phyloP scores from a whole-genome alignment of 2,113 vertebrate genomes.

The Danionella cerebrum region DNA sequence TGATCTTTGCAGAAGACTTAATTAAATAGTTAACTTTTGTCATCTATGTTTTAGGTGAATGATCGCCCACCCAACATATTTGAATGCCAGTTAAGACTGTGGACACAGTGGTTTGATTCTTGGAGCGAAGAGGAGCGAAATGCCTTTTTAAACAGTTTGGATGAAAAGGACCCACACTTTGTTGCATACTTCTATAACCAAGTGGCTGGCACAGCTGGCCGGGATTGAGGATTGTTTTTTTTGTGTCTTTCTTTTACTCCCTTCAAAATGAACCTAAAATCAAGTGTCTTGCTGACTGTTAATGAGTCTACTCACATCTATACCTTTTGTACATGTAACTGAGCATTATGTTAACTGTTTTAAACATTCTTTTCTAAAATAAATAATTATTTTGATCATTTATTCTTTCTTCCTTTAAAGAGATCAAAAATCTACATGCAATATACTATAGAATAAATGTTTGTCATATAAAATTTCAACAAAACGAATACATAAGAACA shows the following conservation, averaged over 20 bases:
- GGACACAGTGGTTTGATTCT: constrained; percentile 85
- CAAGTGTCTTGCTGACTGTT: neutral
- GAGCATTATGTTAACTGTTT: neutral
- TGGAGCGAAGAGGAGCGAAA: constrained; percentile 83
- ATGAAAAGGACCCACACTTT: constrained; percentile 69
- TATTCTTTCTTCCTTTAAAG: too few relatives aligned
- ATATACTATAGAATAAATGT: too few relatives aligned
- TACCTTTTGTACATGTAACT: too few relatives aligned
- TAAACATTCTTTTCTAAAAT: too few relatives aligned
- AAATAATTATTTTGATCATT: too few relatives aligned
- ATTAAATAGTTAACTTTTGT: neutral
- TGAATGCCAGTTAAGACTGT: constrained; percentile 82
- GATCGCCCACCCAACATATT: constrained; percentile 77
- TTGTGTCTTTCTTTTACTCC: neutral
- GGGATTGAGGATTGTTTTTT: constrained; percentile 48
- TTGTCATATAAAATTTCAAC: too few relatives aligned
- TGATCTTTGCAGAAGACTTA: too few relatives aligned
- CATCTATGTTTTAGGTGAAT: constrained; percentile 52
- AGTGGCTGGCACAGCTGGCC: constrained; percentile 72
- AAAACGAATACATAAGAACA: too few relatives aligned
- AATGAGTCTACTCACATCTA: too few relatives aligned
- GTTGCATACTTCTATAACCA: constrained; percentile 72
- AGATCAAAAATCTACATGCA: too few relatives aligned
- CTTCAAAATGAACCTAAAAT: neutral
- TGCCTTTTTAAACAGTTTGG: constrained; percentile 72